Percentiles rank a stretch among this genome's conserved stretches.
These are phyloP conservation scores for Acronicta psi DNA, from an alignment of 2,888 invertebrate genomes.

Conservation along the genomic window DNA sequence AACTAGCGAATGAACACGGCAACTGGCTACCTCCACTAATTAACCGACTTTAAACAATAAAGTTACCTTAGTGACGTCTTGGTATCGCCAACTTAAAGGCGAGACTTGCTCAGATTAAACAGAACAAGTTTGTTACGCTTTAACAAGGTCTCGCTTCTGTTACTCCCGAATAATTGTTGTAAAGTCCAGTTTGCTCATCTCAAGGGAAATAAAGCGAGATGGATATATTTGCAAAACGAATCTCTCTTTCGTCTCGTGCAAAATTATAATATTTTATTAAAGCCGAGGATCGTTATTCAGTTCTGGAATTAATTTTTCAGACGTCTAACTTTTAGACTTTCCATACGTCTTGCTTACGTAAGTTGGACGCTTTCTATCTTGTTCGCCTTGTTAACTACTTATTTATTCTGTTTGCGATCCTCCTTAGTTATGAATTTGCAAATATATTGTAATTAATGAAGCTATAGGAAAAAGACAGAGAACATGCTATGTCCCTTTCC, in stretches of 20 bases:
- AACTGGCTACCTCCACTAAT: slow-evolving; percentile 54
- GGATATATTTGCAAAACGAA: slow-evolving; percentile 71
- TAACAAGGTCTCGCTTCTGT: slow-evolving; percentile 71
- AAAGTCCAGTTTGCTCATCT: slow-evolving; percentile 71
- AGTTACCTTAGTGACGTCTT: slow-evolving; percentile 65
- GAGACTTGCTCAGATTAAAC: slow-evolving; percentile 74
- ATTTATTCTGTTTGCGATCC: slow-evolving; percentile 30
- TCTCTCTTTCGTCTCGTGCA: slow-evolving; percentile 64
- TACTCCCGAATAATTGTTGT: slow-evolving; percentile 74
- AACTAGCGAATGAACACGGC: slow-evolving; percentile 35
- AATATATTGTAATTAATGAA: slow-evolving; percentile 25
- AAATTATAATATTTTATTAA: slow-evolving; percentile 64
- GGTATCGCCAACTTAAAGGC: slow-evolving; percentile 61
- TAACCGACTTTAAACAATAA: slow-evolving; percentile 63
- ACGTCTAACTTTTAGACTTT: slow-evolving; percentile 45
- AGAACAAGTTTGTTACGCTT: slow-evolving; percentile 74
- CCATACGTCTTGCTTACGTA: slow-evolving; percentile 38
- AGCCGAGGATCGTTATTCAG: slow-evolving; percentile 49
- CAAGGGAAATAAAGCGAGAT: slow-evolving; percentile 77
- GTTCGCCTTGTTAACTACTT: slow-evolving; percentile 34
- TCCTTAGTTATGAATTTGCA: slow-evolving; percentile 27
- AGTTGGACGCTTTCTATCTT: slow-evolving; percentile 37
- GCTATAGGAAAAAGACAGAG: slow-evolving; percentile 5
- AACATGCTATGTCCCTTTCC: too few relatives aligned
- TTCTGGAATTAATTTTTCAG: slow-evolving; percentile 47